Evolutionary conservation across 2,113 vertebrate genomes (phyloP).

Genomic region (Carettochelys insculpta): DNA sequence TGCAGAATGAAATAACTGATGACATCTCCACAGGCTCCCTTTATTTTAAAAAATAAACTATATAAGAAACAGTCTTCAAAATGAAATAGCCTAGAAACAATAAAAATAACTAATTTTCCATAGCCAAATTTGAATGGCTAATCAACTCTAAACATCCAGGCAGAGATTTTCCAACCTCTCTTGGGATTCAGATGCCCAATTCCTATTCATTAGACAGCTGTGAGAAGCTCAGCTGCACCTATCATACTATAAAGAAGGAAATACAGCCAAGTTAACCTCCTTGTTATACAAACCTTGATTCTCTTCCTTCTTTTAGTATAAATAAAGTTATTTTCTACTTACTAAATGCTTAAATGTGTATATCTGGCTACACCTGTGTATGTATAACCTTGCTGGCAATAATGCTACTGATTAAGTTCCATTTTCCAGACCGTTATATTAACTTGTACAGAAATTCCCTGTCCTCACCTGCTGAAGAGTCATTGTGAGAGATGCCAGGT

Average conservation of each 20-base stretch:
- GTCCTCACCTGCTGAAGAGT: not conserved
- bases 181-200: slow-evolving; percentile 4
- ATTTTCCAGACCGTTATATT: not conserved
- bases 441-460: not conserved
- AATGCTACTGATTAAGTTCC: not conserved
- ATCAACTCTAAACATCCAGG: not conserved
- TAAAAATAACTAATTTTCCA: not conserved
- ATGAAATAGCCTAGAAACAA: not conserved
- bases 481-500: not conserved
- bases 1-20: not conserved
- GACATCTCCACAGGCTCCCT: not conserved
- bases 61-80: not conserved
- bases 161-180: slow-evolving; percentile 18
- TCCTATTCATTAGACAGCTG: slow-evolving; percentile 1
- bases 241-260: not conserved
- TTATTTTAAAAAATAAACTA: not conserved
- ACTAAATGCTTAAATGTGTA: slow-evolving; percentile 13
- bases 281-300: not conserved
- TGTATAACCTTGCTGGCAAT: not conserved
- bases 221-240: not conserved
- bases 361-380: not conserved
- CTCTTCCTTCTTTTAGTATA: slow-evolving; percentile 12
- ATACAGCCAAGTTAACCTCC: not conserved
- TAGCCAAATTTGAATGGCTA: slow-evolving; percentile 27
- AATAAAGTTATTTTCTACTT: slow-evolving; percentile 21